Evolutionary conservation across 2,888 invertebrate genomes (phyloP), one percentile per base, ranked within the genome.

Genomic region (Hartigia nigra): DNA sequence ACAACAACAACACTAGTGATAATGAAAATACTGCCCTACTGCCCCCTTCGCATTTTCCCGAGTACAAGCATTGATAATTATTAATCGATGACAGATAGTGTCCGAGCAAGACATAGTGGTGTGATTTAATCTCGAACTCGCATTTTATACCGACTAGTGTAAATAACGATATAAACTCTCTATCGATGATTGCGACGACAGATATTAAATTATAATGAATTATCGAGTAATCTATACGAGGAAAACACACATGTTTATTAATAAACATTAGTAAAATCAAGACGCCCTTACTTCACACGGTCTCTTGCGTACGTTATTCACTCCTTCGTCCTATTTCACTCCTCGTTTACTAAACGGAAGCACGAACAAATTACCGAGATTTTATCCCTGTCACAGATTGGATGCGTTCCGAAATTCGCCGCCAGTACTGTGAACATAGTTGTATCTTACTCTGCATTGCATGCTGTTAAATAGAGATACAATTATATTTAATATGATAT

Each of bases 91-190:
- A 90, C 90, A 91, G 86, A 87, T 90, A 91, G 90, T 90, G 89
- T 90, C 89, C 81, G 69, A 78, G 82, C 80, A 86, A 85, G 72
- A 83, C 83, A 87, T 90, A 90, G 88, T 88, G 87, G 88, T 90
- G 90, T 90, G 89, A 91, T 87, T 88, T 90, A 89, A 90, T 91
- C 88, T 89, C 85, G 88, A 89, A 90, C 89, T 90, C 90, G 88
- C 90, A 90, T 91, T 91, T 91, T 91, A 91, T 91, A 91, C 91
- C 87, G 89, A 89, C 88, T 90, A 91, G 90, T 91, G 91, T 91
- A 91, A 89, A 91, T 91, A 89, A 88, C 88, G 87, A 89, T 89
- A 86, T 89, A 89, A 55, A 55, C 55, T 55, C 55, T 55, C 55
- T 55, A 55, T 55, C 86, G 86, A 87, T 88, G 80, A 86, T 88